Percentiles rank a stretch among this genome's conserved stretches.
These are phyloP conservation scores for Agrotis exclamationis DNA, from an alignment of 2,888 invertebrate genomes.

Conservation along the genomic window DNA sequence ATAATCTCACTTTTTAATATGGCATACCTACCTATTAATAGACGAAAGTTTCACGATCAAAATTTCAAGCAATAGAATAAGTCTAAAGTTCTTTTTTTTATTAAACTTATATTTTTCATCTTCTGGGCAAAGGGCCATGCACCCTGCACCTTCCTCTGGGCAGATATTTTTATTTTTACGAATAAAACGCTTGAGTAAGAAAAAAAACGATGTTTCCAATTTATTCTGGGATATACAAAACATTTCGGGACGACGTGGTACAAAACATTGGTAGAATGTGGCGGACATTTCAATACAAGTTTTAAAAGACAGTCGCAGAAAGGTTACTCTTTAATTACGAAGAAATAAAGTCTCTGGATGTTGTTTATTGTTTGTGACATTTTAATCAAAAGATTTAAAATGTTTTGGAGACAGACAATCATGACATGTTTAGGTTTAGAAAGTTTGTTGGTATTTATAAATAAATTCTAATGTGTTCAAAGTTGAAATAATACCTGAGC, in stretches of 20 bases:
- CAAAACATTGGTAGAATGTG: conserved; percentile 61
- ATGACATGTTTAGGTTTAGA: not conserved
- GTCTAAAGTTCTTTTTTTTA: no score
- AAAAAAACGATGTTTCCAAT: no score
- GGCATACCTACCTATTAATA: conserved; percentile 14
- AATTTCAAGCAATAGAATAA: no score
- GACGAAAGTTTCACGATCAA: no score
- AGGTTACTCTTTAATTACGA: conserved; percentile 51
- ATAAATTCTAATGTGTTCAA: not conserved
- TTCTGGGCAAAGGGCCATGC: no score
- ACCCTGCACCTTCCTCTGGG: no score
- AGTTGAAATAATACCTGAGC: not conserved
- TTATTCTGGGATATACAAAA: conserved; percentile 4
- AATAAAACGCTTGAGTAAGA: no score
- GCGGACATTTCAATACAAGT: conserved; percentile 70
- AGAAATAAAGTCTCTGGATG: conserved; percentile 57
- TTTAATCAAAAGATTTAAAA: conserved; percentile 44
- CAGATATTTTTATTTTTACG: no score
- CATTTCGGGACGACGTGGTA: not conserved
- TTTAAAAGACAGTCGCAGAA: conserved; percentile 63
- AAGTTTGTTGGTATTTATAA: conserved; percentile 2
- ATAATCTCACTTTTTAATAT: not conserved
- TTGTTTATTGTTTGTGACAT: conserved; percentile 43
- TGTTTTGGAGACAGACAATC: conserved; percentile 1
- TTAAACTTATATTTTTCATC: no score